Evolutionary conservation across 2,888 invertebrate genomes (phyloP).

Genomic region (Sericinus montela): DNA sequence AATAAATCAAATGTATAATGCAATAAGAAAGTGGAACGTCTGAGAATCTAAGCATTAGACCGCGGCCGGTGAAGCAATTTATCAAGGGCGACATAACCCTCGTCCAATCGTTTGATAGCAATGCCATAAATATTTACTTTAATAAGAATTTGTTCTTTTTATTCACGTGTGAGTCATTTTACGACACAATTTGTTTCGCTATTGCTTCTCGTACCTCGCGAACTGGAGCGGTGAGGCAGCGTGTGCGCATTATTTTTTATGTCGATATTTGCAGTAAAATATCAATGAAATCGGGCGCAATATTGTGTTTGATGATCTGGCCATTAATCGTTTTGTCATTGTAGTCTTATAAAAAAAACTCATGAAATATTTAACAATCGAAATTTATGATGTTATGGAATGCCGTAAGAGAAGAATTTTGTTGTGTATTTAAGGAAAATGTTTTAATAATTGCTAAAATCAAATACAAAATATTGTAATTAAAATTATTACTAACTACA

Average conservation of each 20-base stretch:
- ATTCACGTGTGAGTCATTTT: slow-evolving; percentile 67
- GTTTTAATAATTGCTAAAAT: too few relatives aligned
- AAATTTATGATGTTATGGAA: too few relatives aligned
- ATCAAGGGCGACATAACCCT: slow-evolving; percentile 71
- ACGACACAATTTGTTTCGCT: slow-evolving; percentile 65
- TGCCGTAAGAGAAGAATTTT: neutral
- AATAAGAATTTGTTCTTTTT: slow-evolving; percentile 76
- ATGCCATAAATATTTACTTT: slow-evolving; percentile 79
- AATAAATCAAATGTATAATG: slow-evolving; percentile 58
- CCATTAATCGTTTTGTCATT: slow-evolving; percentile 23
- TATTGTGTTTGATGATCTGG: slow-evolving; percentile 33
- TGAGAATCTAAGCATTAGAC: slow-evolving; percentile 59
- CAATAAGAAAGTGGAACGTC: slow-evolving; percentile 65
- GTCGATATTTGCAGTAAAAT: slow-evolving; percentile 44
- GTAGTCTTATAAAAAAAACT: slow-evolving; percentile 17
- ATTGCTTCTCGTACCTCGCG: slow-evolving; percentile 51
- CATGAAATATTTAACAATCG: neutral
- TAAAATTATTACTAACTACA: too few relatives aligned
- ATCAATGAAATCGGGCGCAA: slow-evolving; percentile 41
- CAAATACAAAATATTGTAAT: too few relatives aligned
- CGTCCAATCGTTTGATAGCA: slow-evolving; percentile 76
- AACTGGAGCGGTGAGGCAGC: slow-evolving; percentile 45
- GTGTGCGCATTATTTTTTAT: slow-evolving; percentile 62
- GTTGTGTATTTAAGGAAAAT: neutral
- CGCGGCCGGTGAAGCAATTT: slow-evolving; percentile 69